Percentiles rank a stretch among this genome's conserved stretches.
Conservation (phyloP, 2,797 vertebrate species). For the Crypturellus tataupa region DNA sequence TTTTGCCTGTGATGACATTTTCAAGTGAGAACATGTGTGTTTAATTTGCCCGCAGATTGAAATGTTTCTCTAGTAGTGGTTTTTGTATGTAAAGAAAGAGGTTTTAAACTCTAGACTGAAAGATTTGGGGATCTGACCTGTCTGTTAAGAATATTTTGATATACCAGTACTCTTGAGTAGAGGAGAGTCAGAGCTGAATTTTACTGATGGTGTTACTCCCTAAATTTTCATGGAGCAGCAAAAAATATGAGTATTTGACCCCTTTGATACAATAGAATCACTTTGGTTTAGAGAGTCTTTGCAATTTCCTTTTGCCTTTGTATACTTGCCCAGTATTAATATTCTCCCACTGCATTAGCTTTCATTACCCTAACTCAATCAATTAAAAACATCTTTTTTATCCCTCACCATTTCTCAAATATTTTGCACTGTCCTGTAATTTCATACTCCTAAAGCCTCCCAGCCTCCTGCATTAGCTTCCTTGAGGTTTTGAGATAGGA, state of each 20-base stretch:
- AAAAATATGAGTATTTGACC: not conserved
- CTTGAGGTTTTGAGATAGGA: not conserved
- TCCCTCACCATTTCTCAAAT: not conserved
- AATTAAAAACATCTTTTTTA: not conserved
- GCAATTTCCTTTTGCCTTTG: not conserved
- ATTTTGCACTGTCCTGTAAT: not conserved
- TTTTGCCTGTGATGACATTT: not conserved
- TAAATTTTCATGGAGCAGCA: not conserved
- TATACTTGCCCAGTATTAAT: not conserved
- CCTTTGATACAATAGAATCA: not conserved
- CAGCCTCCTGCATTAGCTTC: not conserved
- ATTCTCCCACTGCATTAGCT: not conserved
- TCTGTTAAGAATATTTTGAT: not conserved
- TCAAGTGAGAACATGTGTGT: not conserved
- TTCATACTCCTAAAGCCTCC: not conserved
- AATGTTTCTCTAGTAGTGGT: not conserved
- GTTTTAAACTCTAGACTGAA: not conserved
- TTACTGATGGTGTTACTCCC: not conserved
- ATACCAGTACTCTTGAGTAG: fast-evolving
- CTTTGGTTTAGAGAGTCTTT: not conserved
- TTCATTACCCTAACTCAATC: slow-evolving; percentile 22
- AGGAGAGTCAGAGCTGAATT: not conserved
- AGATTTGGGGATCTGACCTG: fast-evolving
- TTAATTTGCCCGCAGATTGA: not conserved
- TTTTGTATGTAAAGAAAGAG: not conserved